Evolutionary conservation across 2,113 vertebrate genomes (phyloP).

Genomic region (Microcebus murinus): DNA sequence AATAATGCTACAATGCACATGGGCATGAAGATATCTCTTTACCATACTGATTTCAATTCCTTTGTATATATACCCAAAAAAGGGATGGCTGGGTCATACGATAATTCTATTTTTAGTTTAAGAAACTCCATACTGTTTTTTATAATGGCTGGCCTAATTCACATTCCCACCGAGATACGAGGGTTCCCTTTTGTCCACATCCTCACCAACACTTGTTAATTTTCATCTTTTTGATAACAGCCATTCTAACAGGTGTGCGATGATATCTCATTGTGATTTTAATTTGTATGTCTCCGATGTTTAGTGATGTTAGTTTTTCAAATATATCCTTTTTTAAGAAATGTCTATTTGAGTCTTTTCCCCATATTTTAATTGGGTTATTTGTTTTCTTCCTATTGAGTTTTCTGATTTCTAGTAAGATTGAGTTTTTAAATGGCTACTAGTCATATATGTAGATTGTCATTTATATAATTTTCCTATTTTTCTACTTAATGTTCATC

Average conservation of each 20-base stretch:
- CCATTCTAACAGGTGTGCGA: no score
- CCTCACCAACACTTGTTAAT: no score
- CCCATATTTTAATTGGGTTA: background rate
- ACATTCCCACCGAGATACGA: background rate
- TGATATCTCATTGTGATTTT: no score
- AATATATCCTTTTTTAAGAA: background rate
- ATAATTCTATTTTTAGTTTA: background rate
- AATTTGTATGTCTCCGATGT: no score
- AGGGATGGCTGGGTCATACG: background rate
- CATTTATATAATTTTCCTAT: background rate
- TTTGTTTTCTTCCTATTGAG: background rate
- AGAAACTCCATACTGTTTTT: background rate
- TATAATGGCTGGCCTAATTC: background rate
- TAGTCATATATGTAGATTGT: background rate
- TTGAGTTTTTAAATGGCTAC: background rate
- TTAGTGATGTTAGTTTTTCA: no score
- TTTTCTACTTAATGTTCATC: background rate
- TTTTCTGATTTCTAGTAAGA: background rate
- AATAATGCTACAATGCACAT: background rate
- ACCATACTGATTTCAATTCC: background rate
- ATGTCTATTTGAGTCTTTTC: background rate
- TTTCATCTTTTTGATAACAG: no score
- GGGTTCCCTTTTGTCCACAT: no score
- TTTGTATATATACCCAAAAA: background rate
- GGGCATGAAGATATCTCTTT: background rate